These are phyloP conservation scores for Chironomus striatipennis DNA, from an alignment of 1,140 invertebrate genomes.

Conservation along the genomic window DNA sequence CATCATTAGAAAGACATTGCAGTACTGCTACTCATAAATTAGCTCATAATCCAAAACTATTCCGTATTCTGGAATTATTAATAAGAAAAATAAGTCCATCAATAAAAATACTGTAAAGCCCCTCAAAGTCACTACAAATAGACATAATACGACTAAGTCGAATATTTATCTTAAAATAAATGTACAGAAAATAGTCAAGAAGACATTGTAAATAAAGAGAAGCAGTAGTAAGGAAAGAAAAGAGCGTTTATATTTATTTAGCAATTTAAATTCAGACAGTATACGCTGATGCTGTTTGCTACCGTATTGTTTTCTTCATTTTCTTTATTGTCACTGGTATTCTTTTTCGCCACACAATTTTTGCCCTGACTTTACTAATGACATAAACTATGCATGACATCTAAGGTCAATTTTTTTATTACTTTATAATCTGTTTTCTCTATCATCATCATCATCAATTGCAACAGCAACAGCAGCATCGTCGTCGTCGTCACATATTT, in stretches of 20 bases:
- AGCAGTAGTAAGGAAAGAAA: neutral
- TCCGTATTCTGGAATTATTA: no score
- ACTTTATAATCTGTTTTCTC: constrained; percentile 8
- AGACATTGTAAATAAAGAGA: neutral
- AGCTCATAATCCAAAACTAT: no score
- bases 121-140: no score
- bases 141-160: no score
- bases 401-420: constrained; percentile 10
- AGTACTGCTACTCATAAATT: no score
- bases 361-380: neutral
- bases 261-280: constrained; percentile 8
- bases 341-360: neutral
- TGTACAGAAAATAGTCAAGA: neutral
- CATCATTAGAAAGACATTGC: no score
- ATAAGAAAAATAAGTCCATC: no score
- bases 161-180: no score
- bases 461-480: neutral
- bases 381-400: constrained; percentile 13
- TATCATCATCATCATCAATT: neutral
- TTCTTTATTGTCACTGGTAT: neutral
- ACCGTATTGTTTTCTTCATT: constrained; percentile 13
- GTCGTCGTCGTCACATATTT: neutral
- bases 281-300: neutral
- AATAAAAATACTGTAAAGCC: no score
- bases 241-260: neutral